Percentiles rank a stretch among this genome's conserved stretches.
Evolutionary conservation across 2,113 vertebrate species (phyloP).

Genomic region (Danionella cerebrum): DNA sequence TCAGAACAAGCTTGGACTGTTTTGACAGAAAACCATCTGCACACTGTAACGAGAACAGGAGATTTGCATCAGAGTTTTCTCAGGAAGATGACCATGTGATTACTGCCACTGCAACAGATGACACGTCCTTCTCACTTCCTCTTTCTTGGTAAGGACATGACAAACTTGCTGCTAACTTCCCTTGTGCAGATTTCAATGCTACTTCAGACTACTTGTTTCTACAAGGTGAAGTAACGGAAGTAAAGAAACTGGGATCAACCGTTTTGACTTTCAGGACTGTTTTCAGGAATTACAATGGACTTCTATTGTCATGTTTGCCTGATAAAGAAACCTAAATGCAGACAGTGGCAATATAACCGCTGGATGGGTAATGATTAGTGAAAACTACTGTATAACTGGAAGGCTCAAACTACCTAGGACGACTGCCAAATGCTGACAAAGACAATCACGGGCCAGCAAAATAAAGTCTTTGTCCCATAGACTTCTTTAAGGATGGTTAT

Average conservation of each 20-base stretch:
- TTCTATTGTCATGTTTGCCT: neutral
- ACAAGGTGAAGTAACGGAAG: neutral
- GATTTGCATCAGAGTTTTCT: conserved; percentile 1
- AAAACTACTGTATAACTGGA: conserved; percentile 17
- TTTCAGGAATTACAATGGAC: neutral
- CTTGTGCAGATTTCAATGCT: neutral
- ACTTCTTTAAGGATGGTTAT: conserved; percentile 2
- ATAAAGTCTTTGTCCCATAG: neutral
- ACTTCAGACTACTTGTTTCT: neutral
- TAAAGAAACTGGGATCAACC: neutral
- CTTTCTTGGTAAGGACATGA: conserved; percentile 8
- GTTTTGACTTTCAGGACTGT: neutral
- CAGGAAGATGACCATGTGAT: conserved; percentile 1
- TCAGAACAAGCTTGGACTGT: neutral
- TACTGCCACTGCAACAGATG: neutral
- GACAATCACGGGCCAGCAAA: conserved; percentile 6
- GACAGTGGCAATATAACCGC: conserved; percentile 17
- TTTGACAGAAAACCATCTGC: conserved; percentile 35
- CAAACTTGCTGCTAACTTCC: neutral
- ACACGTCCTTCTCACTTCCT: conserved; percentile 28
- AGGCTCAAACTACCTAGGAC: conserved; percentile 30
- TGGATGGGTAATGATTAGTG: conserved; percentile 15
- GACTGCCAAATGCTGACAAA: conserved; percentile 35
- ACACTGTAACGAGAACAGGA: conserved; percentile 25
- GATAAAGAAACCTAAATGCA: conserved; percentile 22